These are phyloP conservation scores for Microctenopoma steveboyesi DNA, from an alignment of 2,797 vertebrate species.

Conservation along the genomic window DNA sequence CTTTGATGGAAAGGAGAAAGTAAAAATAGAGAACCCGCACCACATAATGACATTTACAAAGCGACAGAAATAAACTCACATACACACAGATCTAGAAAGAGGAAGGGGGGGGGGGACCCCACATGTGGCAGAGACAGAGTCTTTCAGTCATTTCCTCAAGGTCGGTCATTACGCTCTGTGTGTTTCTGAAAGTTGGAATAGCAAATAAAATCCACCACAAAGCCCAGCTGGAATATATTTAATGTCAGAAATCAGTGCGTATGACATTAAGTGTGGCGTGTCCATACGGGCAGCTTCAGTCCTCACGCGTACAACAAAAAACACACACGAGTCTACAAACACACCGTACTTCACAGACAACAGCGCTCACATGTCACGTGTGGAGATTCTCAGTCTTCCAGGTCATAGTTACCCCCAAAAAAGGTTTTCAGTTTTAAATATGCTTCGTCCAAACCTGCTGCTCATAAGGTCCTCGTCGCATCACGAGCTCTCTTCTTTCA, in stretches of 20 bases:
- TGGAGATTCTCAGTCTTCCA: no score
- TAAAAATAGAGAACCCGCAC: conserved; percentile 73
- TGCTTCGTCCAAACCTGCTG: no score
- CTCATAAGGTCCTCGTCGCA: no score
- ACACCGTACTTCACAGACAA: no score
- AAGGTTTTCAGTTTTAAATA: no score
- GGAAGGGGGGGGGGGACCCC: conserved; percentile 18
- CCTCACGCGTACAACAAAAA: no score
- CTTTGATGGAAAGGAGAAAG: conserved; percentile 57
- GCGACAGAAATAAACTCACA: conserved; percentile 53
- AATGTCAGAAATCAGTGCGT: conserved; percentile 30
- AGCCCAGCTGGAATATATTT: conserved; percentile 26
- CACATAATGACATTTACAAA: conserved; percentile 75
- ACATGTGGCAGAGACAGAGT: conserved; percentile 42
- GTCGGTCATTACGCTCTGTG: conserved; percentile 27
- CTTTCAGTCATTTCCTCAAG: conserved; percentile 39
- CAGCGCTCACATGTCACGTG: no score
- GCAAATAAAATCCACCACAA: conserved; percentile 24
- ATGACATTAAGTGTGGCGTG: conserved; percentile 21
- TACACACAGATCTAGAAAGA: conserved; percentile 19
- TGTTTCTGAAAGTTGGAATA: conserved; percentile 38
- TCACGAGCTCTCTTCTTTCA: no score
- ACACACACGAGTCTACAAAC: no score
- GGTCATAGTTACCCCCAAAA: no score
- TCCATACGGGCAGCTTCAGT: no score